These are phyloP conservation scores for Cosmia trapezina DNA, from an alignment of 2,888 invertebrate species.

Conservation along the genomic window DNA sequence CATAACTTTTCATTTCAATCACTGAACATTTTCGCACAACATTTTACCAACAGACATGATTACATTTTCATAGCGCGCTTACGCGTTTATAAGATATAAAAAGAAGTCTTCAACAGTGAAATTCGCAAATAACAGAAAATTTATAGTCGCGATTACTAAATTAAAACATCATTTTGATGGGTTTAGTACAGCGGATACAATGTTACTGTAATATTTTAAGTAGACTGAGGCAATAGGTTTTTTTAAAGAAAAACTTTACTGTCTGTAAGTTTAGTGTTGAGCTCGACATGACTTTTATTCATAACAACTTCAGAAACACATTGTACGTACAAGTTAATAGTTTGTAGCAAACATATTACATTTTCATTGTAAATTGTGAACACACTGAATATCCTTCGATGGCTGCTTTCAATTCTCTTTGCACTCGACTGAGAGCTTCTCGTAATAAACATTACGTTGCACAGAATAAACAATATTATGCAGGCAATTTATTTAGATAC, in stretches of 20 bases:
- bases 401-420: conserved; percentile 14
- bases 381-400: conserved; percentile 13
- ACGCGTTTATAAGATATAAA: conserved; percentile 20
- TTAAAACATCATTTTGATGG: conserved; percentile 42
- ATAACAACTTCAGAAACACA: conserved; percentile 27
- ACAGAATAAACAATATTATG: conserved; percentile 52
- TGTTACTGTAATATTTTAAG: conserved; percentile 28
- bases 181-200: conserved; percentile 7
- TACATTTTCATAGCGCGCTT: conserved; percentile 34
- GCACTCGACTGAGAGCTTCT: conserved; percentile 26
- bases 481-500: conserved; percentile 46
- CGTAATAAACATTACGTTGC: conserved; percentile 47
- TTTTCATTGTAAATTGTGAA: conserved; percentile 17
- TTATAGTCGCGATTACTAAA: conserved; percentile 34
- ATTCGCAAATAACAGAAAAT: conserved; percentile 25
- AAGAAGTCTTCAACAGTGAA: conserved; percentile 11
- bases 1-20: conserved; percentile 9
- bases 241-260: conserved; percentile 4
- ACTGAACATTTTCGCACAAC: conserved; percentile 9
- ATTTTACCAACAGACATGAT: conserved; percentile 16
- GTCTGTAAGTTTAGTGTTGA: neutral
- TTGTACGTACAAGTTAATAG: conserved; percentile 16
- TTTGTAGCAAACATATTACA: conserved; percentile 7
- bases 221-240: neutral
- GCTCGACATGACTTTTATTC: conserved; percentile 43